These are phyloP conservation scores for Oreochromis aureus DNA, from an alignment of 2,113 vertebrate species.

Conservation along the genomic window DNA sequence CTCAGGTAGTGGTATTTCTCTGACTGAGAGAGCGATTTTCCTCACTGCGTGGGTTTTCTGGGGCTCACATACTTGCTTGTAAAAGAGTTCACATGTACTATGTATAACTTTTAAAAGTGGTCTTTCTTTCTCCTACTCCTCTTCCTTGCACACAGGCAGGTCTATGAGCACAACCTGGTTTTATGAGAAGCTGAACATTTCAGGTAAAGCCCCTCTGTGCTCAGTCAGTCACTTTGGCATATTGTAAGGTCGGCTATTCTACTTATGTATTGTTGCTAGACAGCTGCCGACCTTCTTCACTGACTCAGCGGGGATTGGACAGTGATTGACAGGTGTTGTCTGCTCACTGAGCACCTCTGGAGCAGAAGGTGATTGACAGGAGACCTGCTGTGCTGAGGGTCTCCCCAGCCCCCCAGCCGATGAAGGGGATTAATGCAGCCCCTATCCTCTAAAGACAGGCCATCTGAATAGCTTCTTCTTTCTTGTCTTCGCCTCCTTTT, in stretches of 20 bases:
- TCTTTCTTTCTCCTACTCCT: neutral
- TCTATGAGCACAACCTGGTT: neutral
- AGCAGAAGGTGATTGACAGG: constrained; percentile 11
- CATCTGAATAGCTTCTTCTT: neutral
- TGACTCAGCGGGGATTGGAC: constrained; percentile 5
- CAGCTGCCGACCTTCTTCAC: neutral
- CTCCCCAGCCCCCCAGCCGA: neutral
- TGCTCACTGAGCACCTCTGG: neutral
- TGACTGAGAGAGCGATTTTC: neutral
- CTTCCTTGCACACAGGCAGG: neutral
- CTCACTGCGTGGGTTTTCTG: neutral
- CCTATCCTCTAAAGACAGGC: neutral
- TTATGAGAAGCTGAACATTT: neutral
- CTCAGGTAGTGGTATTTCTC: neutral
- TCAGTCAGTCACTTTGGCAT: neutral
- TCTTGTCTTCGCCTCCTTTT: neutral
- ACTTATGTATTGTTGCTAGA: neutral
- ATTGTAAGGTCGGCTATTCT: neutral
- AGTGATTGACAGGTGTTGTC: neutral
- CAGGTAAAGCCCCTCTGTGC: neutral
- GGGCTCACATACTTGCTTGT: neutral
- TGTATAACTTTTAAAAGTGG: neutral
- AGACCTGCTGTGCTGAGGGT: neutral
- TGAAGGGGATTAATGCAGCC: neutral
- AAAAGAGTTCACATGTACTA: neutral